Evolutionary conservation across 1,140 invertebrate species (phyloP).

Genomic region (Archivesica marissinica): DNA sequence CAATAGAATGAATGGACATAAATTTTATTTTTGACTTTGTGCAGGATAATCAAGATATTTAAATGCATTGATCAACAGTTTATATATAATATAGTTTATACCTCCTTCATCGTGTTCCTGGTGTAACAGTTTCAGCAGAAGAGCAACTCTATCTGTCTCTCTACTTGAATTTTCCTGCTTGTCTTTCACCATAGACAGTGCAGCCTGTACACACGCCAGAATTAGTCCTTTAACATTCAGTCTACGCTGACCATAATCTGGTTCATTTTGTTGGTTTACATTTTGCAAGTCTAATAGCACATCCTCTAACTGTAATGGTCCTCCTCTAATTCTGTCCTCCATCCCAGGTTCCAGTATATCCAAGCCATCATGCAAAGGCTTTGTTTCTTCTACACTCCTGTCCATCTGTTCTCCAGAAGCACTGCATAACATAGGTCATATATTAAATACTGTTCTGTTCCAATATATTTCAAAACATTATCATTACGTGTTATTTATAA

Average conservation of each 20-base stretch:
- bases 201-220: slow-evolving; percentile 29
- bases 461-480: no score
- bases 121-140: slow-evolving; percentile 20
- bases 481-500: no score
- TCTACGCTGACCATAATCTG: not conserved
- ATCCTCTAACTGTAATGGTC: slow-evolving; percentile 13
- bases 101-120: not conserved
- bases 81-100: no score
- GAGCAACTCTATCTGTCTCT: slow-evolving; percentile 37
- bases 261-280: not conserved
- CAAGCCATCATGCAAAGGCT: not conserved
- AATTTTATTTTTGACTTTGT: no score
- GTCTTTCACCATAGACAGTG: slow-evolving; percentile 50
- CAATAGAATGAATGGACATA: no score
- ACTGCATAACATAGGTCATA: no score
- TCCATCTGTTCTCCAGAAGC: not conserved
- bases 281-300: not conserved
- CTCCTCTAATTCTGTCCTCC: not conserved
- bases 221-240: slow-evolving; percentile 31
- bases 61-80: no score
- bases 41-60: no score
- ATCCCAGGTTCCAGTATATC: not conserved
- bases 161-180: slow-evolving; percentile 12
- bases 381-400: not conserved
- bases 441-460: no score